Evolutionary conservation across 1,140 invertebrate genomes (phyloP).

Genomic region (Meteorus sp.): DNA sequence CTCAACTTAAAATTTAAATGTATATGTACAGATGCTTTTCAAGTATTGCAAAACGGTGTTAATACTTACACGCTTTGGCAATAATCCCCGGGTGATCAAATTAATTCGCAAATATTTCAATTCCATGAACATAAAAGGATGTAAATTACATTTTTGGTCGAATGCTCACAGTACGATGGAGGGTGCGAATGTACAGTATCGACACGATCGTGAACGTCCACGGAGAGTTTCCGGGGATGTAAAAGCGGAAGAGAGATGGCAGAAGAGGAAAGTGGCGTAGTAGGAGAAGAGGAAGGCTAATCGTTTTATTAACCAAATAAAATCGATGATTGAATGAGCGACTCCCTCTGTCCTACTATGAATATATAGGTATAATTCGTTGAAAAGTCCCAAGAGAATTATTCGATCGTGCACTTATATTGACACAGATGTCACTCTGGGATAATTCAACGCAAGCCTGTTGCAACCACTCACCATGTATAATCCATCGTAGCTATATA

Average conservation of each 20-base stretch:
- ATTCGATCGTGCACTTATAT: constrained; percentile 35
- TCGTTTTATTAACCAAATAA: constrained; percentile 61
- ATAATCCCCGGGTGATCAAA: constrained; percentile 24
- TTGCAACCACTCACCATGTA: too few relatives aligned
- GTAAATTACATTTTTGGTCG: constrained; percentile 61
- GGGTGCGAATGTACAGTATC: constrained; percentile 30
- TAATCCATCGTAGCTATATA: too few relatives aligned
- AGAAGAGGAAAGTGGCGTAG: constrained; percentile 14
- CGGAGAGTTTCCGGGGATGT: not conserved
- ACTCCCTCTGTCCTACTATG: constrained; percentile 18
- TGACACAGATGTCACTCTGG: constrained; percentile 55
- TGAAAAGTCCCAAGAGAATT: constrained; percentile 32
- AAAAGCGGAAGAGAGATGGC: not conserved
- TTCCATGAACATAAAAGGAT: constrained; percentile 58
- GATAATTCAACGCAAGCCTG: constrained; percentile 24
- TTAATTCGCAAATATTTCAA: constrained; percentile 58
- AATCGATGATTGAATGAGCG: constrained; percentile 54
- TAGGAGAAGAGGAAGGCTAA: constrained; percentile 40
- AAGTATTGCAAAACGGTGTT: not conserved
- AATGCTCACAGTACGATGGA: constrained; percentile 40
- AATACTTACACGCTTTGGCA: not conserved
- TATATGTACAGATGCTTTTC: too few relatives aligned
- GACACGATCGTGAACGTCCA: constrained; percentile 5
- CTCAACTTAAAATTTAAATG: too few relatives aligned
- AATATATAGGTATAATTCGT: constrained; percentile 28